These are phyloP conservation scores for Pectinophora gossypiella DNA, from an alignment of 1,140 invertebrate genomes.

Conservation along the genomic window DNA sequence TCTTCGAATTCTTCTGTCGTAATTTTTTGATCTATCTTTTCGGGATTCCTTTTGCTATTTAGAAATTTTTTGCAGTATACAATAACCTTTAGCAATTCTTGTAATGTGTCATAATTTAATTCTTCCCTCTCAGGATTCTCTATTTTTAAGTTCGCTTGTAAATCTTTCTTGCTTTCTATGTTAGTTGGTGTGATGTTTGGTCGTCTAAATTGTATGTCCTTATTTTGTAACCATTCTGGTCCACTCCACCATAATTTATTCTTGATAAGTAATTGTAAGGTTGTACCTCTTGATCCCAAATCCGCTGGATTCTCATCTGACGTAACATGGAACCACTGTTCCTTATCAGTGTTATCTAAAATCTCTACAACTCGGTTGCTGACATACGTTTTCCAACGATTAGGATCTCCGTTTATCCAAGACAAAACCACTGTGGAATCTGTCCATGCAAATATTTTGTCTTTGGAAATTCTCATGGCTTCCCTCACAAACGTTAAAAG, in stretches of 20 bases:
- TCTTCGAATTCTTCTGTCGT: slow-evolving; percentile 19
- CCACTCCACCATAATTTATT: slow-evolving; percentile 45
- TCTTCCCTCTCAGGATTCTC: not conserved
- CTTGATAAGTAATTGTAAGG: slow-evolving; percentile 16
- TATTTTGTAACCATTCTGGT: slow-evolving; percentile 9
- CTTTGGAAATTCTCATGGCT: slow-evolving; percentile 25
- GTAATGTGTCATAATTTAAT: not conserved
- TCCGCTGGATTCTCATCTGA: slow-evolving; percentile 67
- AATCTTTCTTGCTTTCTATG: slow-evolving; percentile 39
- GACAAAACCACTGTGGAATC: too few relatives aligned
- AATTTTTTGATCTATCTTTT: too few relatives aligned
- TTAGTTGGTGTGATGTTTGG: slow-evolving; percentile 17
- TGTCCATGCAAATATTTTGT: slow-evolving; percentile 41
- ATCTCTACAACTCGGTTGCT: slow-evolving; percentile 55
- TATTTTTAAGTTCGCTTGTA: slow-evolving; percentile 4
- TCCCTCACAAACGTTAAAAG: slow-evolving; percentile 13
- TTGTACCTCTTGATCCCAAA: slow-evolving; percentile 46
- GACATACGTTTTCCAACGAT: slow-evolving; percentile 51
- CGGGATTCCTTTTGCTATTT: not conserved
- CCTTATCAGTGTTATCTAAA: slow-evolving; percentile 15
- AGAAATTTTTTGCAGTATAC: not conserved
- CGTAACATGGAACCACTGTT: slow-evolving; percentile 54
- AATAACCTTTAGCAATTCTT: not conserved
- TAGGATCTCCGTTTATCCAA: too few relatives aligned
- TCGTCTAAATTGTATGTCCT: slow-evolving; percentile 2